A percentile compares a stretch with the other conserved stretches of the same genome.
Conservation (phyloP, 2,797 vertebrate species). For the Bradypodion ventrale region DNA sequence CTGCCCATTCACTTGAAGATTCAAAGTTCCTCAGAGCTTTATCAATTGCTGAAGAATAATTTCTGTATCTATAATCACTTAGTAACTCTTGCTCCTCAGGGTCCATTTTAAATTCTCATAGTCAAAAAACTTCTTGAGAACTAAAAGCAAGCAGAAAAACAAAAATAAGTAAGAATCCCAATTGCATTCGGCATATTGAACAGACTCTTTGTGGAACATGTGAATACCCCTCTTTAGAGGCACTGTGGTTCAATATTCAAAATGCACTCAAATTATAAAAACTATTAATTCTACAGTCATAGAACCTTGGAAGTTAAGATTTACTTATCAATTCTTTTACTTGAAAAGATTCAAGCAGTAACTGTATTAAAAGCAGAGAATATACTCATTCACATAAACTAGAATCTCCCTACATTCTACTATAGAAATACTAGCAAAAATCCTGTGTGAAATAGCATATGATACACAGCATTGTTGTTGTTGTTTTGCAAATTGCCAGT, state of each 20-base stretch:
- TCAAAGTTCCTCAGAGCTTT: slow-evolving; percentile 98
- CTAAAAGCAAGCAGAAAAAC: not conserved
- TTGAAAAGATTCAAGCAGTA: not conserved
- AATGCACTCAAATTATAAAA: not conserved
- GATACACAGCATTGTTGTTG: no score
- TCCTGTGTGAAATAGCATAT: no score
- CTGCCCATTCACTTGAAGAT: slow-evolving; percentile 97
- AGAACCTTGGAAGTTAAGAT: not conserved
- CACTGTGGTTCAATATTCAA: not conserved
- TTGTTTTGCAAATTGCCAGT: no score
- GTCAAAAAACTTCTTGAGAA: slow-evolving; percentile 45
- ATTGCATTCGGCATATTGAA: not conserved
- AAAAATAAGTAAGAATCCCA: slow-evolving; percentile 17
- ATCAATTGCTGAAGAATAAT: slow-evolving; percentile 90
- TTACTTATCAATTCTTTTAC: not conserved
- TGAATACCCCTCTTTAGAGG: not conserved
- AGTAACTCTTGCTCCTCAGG: slow-evolving; percentile 91
- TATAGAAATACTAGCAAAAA: not conserved
- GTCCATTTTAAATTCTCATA: slow-evolving; percentile 85
- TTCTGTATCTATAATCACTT: slow-evolving; percentile 94
- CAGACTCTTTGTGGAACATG: not conserved
- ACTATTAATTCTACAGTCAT: not conserved
- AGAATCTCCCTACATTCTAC: not conserved
- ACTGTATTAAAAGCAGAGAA: not conserved
- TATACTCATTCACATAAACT: not conserved